These are phyloP conservation scores for Rhyacophila evoluta DNA, from an alignment of 2,888 invertebrate genomes.

Conservation along the genomic window DNA sequence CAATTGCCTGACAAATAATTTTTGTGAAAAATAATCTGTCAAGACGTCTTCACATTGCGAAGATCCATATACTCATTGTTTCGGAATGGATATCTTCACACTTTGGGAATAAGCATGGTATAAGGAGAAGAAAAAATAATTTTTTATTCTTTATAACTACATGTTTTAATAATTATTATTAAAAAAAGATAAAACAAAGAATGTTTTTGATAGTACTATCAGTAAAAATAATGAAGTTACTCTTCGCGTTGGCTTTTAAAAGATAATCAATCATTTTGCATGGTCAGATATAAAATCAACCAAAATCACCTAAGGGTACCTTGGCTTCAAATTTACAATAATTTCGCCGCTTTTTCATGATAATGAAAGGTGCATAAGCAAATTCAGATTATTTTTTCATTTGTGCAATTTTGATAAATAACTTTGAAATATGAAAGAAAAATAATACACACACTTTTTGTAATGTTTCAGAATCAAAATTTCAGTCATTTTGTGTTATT, in stretches of 20 bases:
- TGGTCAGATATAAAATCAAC: not conserved
- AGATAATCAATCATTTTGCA: not conserved
- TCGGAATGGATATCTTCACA: too few relatives aligned
- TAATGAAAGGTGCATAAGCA: not conserved
- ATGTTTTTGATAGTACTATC: not conserved
- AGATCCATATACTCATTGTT: too few relatives aligned
- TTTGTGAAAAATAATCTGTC: too few relatives aligned
- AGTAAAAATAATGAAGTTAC: not conserved
- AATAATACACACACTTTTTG: not conserved
- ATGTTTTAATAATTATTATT: too few relatives aligned
- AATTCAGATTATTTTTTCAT: not conserved
- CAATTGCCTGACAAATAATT: too few relatives aligned
- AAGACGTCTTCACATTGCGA: too few relatives aligned
- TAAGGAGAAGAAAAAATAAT: too few relatives aligned
- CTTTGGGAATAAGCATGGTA: too few relatives aligned
- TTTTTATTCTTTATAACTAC: too few relatives aligned
- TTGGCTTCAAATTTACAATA: not conserved
- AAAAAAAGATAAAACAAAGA: too few relatives aligned
- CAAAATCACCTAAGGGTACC: constrained; percentile 11
- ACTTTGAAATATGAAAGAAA: not conserved
- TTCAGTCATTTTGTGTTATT: too few relatives aligned
- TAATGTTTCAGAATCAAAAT: too few relatives aligned
- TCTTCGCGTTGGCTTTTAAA: not conserved
- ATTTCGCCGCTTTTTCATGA: not conserved
- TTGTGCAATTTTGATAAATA: not conserved